A percentile compares a stretch with the other conserved stretches of the same genome.
Evolutionary conservation across 2,797 vertebrate species (phyloP).

Genomic region (Girardinus metallicus): DNA sequence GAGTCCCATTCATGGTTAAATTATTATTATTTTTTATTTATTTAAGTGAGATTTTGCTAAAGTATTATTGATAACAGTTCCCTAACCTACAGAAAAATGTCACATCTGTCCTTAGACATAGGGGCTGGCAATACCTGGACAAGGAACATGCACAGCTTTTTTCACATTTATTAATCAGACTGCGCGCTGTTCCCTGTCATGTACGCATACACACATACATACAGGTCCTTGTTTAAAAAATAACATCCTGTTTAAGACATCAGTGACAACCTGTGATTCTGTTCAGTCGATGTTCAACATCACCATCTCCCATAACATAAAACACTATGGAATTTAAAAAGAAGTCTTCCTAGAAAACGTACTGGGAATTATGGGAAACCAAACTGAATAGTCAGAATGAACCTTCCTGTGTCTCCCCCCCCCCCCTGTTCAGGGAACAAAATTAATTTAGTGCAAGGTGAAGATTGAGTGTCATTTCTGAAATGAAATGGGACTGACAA

Average conservation of each 20-base stretch:
- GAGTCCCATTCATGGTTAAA: too few species aligned
- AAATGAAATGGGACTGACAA: slow-evolving; percentile 20
- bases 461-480: slow-evolving; percentile 24
- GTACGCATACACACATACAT: neutral
- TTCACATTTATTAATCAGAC: neutral
- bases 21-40: neutral
- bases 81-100: neutral
- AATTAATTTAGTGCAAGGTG: slow-evolving; percentile 36
- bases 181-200: neutral
- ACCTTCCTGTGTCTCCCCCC: too few species aligned
- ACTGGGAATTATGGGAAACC: neutral
- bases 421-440: slow-evolving; percentile 10
- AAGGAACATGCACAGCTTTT: neutral
- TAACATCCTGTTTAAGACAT: neutral
- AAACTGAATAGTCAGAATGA: slow-evolving; percentile 7
- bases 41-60: neutral
- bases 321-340: neutral
- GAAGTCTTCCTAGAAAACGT: neutral
- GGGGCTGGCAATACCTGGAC: neutral
- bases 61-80: neutral
- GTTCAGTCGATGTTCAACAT: neutral
- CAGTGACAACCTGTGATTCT: neutral
- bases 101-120: neutral
- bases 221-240: neutral
- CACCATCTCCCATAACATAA: neutral